Conservation (phyloP, 2,888 invertebrate genomes). For the Cerastoderma edule region DNA sequence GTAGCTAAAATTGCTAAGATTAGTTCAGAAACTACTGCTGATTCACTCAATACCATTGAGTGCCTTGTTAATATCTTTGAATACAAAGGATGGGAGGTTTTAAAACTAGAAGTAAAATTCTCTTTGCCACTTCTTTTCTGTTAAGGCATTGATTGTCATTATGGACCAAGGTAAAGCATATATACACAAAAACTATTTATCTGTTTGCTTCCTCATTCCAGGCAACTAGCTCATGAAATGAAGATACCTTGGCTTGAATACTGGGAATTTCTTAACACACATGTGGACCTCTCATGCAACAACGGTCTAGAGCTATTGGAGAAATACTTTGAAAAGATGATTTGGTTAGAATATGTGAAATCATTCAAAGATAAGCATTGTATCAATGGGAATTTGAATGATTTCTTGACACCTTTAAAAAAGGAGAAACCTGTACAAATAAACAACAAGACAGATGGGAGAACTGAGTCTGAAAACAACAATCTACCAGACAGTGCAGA, state of each 20-base stretch:
- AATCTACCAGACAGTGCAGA: too few relatives aligned
- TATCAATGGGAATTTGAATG: constrained; percentile 11
- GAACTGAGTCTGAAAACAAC: neutral
- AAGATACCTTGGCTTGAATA: constrained; percentile 92
- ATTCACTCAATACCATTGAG: too few relatives aligned
- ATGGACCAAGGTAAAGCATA: too few relatives aligned
- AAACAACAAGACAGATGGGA: neutral
- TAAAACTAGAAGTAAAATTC: too few relatives aligned
- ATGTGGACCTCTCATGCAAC: constrained; percentile 90
- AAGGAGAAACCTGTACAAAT: too few relatives aligned
- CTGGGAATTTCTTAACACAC: constrained; percentile 94
- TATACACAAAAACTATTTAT: too few relatives aligned
- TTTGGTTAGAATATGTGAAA: constrained; percentile 47
- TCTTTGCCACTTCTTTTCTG: too few relatives aligned
- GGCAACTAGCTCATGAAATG: constrained; percentile 78
- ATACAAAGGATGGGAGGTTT: too few relatives aligned
- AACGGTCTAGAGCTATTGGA: constrained; percentile 92
- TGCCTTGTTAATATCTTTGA: too few relatives aligned
- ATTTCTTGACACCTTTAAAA: constrained; percentile 8
- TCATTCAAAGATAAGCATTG: constrained; percentile 46
- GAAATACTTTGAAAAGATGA: constrained; percentile 87
- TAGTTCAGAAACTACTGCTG: too few relatives aligned
- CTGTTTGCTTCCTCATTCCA: constrained; percentile 54
- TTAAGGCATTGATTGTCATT: too few relatives aligned
- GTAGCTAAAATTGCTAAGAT: too few relatives aligned